Evolutionary conservation across 1,140 invertebrate species (phyloP).

Genomic region (Anastrepha obliqua): DNA sequence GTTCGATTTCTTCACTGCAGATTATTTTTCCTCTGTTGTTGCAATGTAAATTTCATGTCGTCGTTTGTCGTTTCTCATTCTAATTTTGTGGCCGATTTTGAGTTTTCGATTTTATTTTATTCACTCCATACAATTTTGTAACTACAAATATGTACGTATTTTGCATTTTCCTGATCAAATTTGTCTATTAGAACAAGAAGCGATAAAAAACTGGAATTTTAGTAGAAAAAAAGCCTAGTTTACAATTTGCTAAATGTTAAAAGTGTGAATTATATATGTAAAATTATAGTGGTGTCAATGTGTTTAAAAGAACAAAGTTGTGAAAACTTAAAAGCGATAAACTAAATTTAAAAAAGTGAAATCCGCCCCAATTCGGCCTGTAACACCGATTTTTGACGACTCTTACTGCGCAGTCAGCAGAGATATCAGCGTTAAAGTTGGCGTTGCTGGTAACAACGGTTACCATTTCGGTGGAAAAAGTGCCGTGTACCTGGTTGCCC

Average conservation of each 20-base stretch:
- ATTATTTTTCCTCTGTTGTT: background rate
- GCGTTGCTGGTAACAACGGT: conserved; percentile 5
- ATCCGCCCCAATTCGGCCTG: conserved; percentile 34
- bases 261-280: background rate
- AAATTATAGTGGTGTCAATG: background rate
- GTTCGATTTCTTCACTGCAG: conserved; percentile 44
- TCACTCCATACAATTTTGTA: background rate
- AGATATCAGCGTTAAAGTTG: conserved; percentile 10
- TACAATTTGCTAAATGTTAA: background rate
- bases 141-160: background rate
- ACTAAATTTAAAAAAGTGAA: background rate
- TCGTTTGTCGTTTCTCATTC: conserved; percentile 35
- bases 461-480: background rate
- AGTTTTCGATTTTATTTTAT: conserved; percentile 17
- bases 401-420: conserved; percentile 42
- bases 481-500: conserved; percentile 9
- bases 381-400: conserved; percentile 11
- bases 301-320: background rate
- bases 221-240: background rate
- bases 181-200: background rate
- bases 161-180: background rate
- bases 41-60: conserved; percentile 21
- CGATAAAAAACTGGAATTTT: background rate
- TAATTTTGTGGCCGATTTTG: conserved; percentile 31
- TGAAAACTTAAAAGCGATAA: background rate